Evolutionary conservation across 2,888 invertebrate species (phyloP).

Genomic region (Acrobasis repandana): DNA sequence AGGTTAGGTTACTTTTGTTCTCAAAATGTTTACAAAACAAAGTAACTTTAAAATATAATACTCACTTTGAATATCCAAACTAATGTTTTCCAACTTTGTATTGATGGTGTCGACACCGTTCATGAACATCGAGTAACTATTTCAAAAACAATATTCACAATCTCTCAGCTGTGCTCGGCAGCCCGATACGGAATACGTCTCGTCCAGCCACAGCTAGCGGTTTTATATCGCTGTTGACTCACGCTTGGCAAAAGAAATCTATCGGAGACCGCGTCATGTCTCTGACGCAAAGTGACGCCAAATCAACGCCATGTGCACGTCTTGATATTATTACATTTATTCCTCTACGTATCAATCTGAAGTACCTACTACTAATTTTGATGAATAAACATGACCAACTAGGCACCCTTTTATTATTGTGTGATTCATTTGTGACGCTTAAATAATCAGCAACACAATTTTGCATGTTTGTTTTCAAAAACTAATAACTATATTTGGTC

Average conservation of each 20-base stretch:
- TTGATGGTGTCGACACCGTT: constrained; percentile 65
- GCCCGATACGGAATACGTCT: constrained; percentile 57
- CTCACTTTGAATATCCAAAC: constrained; percentile 62
- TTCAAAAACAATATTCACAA: constrained; percentile 24
- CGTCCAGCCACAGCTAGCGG: constrained; percentile 45
- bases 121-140: constrained; percentile 61
- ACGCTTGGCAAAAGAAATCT: constrained; percentile 68
- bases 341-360: not conserved
- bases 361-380: not conserved
- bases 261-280: constrained; percentile 59
- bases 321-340: constrained; percentile 8
- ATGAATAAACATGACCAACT: not conserved
- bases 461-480: too few species aligned
- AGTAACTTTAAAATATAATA: constrained; percentile 30
- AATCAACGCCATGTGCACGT: constrained; percentile 24
- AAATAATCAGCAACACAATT: too few species aligned
- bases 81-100: constrained; percentile 63
- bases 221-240: constrained; percentile 73
- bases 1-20: not conserved
- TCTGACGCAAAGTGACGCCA: constrained; percentile 69
- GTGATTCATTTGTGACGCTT: too few species aligned
- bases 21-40: not conserved
- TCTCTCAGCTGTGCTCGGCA: constrained; percentile 40
- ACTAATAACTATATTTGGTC: too few species aligned
- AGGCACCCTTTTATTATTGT: too few species aligned